Evolutionary conservation across 2,888 invertebrate species (phyloP), one percentile per base, ranked within the genome.

Genomic region (Cantharis rustica): DNA sequence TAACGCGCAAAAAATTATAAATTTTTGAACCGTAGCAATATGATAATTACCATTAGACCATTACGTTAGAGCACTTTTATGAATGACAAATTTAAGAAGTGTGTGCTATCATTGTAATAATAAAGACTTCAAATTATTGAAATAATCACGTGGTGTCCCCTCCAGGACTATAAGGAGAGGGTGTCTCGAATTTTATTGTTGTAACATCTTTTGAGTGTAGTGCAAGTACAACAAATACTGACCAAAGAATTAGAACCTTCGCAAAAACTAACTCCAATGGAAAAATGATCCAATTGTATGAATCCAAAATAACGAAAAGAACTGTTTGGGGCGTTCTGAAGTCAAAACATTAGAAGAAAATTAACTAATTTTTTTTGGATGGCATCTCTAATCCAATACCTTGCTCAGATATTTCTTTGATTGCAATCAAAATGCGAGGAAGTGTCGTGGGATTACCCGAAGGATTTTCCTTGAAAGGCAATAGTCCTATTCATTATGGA

Each of bases 391-490:
- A 31, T 69, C 69, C 11, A 69, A 31, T 10, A 69, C 16, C 16
- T 15, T 10, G 31, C 15, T 69, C 31, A n/a, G 47, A 47, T n/a
- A n/a, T n/a, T 47, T 13, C 13, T 66, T 66, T 66, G 63, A 27
- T n/a, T 20, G n/a, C 63, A 71, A 47, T 47, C 47, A 86, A 87
- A 88, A 92, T 94, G 92, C 91, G 93, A 85, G 92, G 92, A 84
- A 92, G 93, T 88, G 92, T 90, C 81, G 92, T 92, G 84, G 93
- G 93, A 75, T 89, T 93, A 83, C 90, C 92, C 80, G 47, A 47
- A 47, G 92, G 91, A 84, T 71, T 79, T 64, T 90, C 91, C 84
- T 89, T 92, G 83, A 90, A 90, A 86, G 90, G 90, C 83, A 90
- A 89, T 79, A 90, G 90, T 85, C 81, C 83, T n/a, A 77, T 81